Percentiles rank a stretch among this genome's conserved stretches.
Evolutionary conservation across 1,140 invertebrate genomes (phyloP).

Genomic region (Yoshiicerus persimilis): DNA sequence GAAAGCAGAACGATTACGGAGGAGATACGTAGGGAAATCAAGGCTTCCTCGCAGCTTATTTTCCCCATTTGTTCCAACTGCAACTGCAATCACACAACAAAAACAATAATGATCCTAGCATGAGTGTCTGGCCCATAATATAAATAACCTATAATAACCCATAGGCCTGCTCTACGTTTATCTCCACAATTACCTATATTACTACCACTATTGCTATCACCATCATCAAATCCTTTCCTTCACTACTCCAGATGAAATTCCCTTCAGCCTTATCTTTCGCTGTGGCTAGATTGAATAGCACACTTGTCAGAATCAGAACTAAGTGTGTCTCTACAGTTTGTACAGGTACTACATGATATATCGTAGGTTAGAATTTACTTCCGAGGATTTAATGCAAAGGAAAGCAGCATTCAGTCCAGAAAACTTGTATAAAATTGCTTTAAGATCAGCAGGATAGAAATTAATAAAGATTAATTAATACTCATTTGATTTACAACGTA

Average conservation of each 20-base stretch:
- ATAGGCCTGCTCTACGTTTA: not conserved
- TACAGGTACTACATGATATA: not conserved
- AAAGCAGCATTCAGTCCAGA: not conserved
- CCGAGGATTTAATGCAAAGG: not conserved
- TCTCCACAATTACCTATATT: not conserved
- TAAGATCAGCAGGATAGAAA: not conserved
- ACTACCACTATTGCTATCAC: too few relatives aligned
- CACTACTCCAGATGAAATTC: too few relatives aligned
- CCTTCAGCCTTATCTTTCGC: not conserved
- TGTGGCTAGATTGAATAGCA: not conserved
- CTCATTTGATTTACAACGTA: not conserved
- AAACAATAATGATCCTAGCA: not conserved
- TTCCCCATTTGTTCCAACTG: not conserved
- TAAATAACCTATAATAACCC: not conserved
- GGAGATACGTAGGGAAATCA: not conserved
- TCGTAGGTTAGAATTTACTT: not conserved
- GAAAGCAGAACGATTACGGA: not conserved
- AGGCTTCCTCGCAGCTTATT: too few relatives aligned
- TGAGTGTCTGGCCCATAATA: not conserved
- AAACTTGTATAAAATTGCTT: not conserved
- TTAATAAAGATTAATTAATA: not conserved
- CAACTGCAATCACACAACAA: not conserved
- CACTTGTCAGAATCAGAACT: not conserved
- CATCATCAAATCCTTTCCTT: too few relatives aligned
- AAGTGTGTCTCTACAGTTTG: not conserved